Evolutionary conservation across 2,797 vertebrate genomes (phyloP).

Genomic region (Crocodylus rhombifer): DNA sequence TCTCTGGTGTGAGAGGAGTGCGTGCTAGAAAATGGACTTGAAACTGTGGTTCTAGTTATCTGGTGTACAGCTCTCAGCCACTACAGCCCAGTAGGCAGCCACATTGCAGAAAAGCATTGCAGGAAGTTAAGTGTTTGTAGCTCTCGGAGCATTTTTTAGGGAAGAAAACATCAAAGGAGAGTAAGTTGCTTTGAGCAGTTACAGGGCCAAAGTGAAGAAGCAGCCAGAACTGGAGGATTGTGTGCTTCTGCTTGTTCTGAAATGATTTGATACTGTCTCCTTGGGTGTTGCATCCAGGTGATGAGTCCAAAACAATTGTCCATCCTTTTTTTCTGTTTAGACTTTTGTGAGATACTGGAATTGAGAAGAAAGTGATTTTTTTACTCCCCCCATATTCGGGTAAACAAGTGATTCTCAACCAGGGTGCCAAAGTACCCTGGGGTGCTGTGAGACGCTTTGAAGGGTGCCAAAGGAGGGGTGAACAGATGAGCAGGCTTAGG

Average conservation of each 20-base stretch:
- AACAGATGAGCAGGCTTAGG: too few species aligned
- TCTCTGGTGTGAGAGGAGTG: background rate
- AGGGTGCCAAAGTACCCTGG: too few species aligned
- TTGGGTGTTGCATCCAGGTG: background rate
- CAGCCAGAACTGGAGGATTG: background rate
- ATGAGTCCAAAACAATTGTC: background rate
- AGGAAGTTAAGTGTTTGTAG: accelerated
- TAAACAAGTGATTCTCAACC: too few species aligned
- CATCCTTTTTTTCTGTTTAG: background rate
- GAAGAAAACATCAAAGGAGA: background rate
- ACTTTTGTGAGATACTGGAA: background rate
- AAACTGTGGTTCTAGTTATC: background rate
- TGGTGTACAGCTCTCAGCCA: background rate
- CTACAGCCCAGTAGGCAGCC: accelerated
- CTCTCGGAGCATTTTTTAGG: accelerated
- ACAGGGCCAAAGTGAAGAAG: background rate
- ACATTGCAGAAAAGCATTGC: accelerated
- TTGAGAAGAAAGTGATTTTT: background rate
- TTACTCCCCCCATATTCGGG: too few species aligned
- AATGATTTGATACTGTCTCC: background rate
- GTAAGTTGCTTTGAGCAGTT: background rate
- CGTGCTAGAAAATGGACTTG: accelerated
- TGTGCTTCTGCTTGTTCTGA: background rate
- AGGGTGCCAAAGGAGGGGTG: too few species aligned
- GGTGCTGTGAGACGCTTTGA: too few species aligned